phyloP scores from a whole-genome alignment of 1,140 invertebrate species.

The Mamestra configurata region DNA sequence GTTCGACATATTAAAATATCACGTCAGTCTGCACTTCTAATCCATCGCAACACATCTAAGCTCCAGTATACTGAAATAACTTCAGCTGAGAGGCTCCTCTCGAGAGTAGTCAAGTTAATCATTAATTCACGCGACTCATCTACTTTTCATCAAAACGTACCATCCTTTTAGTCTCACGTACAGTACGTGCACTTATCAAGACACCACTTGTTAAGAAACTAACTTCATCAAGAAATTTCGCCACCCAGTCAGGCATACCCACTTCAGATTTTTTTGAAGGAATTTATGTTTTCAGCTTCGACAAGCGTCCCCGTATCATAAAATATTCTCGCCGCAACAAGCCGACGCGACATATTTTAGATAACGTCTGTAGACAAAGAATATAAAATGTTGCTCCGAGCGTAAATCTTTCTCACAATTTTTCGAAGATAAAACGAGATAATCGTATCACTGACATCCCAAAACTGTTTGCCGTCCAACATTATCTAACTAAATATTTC shows the following conservation, averaged over 20 bases:
- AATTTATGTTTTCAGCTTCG: conserved; percentile 5
- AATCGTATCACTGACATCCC: conserved; percentile 21
- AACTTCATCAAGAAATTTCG: conserved; percentile 33
- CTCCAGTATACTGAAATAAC: conserved; percentile 9
- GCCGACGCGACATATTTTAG: conserved; percentile 14
- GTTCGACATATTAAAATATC: not conserved
- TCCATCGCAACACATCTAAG: not conserved
- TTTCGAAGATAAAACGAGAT: conserved; percentile 34
- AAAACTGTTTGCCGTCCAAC: conserved; percentile 9
- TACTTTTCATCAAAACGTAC: conserved; percentile 40
- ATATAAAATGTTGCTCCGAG: conserved; percentile 21
- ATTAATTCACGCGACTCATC: conserved; percentile 39
- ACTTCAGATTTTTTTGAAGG: not conserved
- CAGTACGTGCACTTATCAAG: not conserved
- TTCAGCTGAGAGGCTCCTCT: not conserved
- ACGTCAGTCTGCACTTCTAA: not conserved
- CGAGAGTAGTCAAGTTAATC: conserved; percentile 30
- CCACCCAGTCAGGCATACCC: not conserved
- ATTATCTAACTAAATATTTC: conserved; percentile 31
- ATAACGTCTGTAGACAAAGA: conserved; percentile 36
- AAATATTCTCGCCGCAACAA: conserved; percentile 26
- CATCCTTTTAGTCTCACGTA: conserved; percentile 13
- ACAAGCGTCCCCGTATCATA: conserved; percentile 13
- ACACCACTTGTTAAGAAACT: conserved; percentile 24
- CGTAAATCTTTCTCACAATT: conserved; percentile 42